Conservation (phyloP, 2,888 invertebrate genomes). For the Sceliomorpha sp. region DNA sequence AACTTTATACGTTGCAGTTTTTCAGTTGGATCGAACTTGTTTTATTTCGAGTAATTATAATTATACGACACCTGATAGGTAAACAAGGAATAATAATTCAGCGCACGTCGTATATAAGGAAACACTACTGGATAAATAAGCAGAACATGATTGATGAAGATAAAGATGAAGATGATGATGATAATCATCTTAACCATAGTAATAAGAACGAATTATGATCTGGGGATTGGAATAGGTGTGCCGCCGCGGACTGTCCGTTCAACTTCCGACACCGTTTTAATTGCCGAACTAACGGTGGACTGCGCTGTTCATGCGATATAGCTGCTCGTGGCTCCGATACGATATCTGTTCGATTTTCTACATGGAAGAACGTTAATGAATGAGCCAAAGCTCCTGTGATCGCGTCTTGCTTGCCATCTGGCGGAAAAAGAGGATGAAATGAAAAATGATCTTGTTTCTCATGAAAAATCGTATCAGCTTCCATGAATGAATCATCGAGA, state of each 20-base stretch:
- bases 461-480: not conserved
- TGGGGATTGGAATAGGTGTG: conserved; percentile 19
- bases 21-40: too few species aligned
- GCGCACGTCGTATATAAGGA: too few species aligned
- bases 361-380: conserved; percentile 40
- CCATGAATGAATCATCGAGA: too few species aligned
- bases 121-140: conserved; percentile 19
- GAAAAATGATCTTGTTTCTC: not conserved
- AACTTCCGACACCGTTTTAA: conserved; percentile 79
- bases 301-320: conserved; percentile 48
- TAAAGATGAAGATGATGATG: conserved; percentile 62
- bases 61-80: too few species aligned
- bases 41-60: too few species aligned
- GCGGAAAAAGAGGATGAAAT: conserved; percentile 12
- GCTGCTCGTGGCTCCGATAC: conserved; percentile 31
- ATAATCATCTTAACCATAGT: conserved; percentile 61
- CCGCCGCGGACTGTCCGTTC: conserved; percentile 59
- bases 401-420: conserved; percentile 17
- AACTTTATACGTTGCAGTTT: too few species aligned
- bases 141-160: conserved; percentile 52
- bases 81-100: too few species aligned
- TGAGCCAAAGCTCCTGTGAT: conserved; percentile 30
- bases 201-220: conserved; percentile 54
- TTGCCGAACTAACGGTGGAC: conserved; percentile 76
- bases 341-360: conserved; percentile 41